Base-by-base conservation (phyloP, 2,113 vertebrate species). In the Entomyzon cyanotis region DNA sequence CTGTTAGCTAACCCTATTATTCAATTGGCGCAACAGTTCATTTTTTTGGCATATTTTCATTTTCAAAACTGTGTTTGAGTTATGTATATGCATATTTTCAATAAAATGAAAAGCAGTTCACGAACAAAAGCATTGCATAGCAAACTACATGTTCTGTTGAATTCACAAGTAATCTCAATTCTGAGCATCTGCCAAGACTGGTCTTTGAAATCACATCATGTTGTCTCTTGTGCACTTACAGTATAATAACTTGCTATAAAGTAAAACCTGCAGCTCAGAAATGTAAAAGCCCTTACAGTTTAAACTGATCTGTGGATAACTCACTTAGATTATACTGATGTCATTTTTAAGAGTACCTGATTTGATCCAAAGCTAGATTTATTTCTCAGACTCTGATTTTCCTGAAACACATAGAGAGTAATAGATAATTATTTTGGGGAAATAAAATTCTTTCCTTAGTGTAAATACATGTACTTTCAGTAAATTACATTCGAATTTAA, bases 211-310 rank as follows among this genome's bases (percentile, higher is more conserved):
- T 63, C 59, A 60, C 53, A 91, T 94, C 50, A 56, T 71, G 70
- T 84, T 94, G 30, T 92, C 50, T 95, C 53, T 92, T 64, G 56
- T 60, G 53, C 77, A 84, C 69, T 97, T 93, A 91, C 33, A 71
- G 31, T 92, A 78, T 90, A 97, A 97, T 84, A 96, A 31, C 94
- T 90, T 77, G 23, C 41, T 31, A 76, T 96, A 95, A 97, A 96
- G 83, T 44, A 94, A 89, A 96, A 89, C 52, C 78, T 93, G 65
- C 49, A 95, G 42, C 65, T 92, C 63, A 81, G 39, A 94, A 88
- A 33, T 3, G 53, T 94, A 86, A 93, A 95, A 97, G 20, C 33
- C 42, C 55, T 90, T 95, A 39, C 31, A 79, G n/a, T 84, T 81
- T 87, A 90, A 94, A 90, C 56, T 69, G 35, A 19, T 76, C 69